A percentile compares a stretch with the other conserved stretches of the same genome.
These are phyloP conservation scores for Brachypteracias leptosomus DNA, from an alignment of 2,113 vertebrate genomes.

Conservation along the genomic window DNA sequence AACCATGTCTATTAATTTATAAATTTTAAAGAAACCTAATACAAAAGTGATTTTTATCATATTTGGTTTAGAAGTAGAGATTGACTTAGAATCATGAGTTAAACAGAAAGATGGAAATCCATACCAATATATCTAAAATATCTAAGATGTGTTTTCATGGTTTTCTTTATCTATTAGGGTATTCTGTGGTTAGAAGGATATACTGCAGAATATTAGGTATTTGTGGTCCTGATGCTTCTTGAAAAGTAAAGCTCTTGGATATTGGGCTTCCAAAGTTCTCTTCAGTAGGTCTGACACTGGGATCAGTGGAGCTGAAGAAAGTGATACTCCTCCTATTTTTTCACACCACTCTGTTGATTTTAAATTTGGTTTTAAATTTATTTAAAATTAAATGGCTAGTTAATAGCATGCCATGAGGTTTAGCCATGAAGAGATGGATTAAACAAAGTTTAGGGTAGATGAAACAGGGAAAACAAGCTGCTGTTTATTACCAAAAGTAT, in stretches of 20 bases:
- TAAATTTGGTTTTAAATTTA: neutral
- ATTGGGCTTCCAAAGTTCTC: neutral
- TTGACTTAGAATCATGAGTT: neutral
- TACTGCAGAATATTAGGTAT: neutral
- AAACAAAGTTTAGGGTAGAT: neutral
- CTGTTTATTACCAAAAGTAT: neutral
- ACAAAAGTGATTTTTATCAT: neutral
- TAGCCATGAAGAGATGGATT: neutral
- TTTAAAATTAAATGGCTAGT: neutral
- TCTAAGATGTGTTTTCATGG: neutral
- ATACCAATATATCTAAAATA: neutral
- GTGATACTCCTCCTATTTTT: neutral
- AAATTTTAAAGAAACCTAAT: neutral
- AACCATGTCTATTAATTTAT: neutral
- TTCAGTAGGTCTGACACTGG: neutral
- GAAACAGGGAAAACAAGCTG: neutral
- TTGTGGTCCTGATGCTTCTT: neutral
- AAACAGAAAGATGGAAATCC: neutral
- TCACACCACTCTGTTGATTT: neutral
- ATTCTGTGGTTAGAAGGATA: neutral
- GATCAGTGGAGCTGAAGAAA: neutral
- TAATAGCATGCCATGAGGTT: neutral
- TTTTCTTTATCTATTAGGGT: neutral
- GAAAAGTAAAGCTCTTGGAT: neutral
- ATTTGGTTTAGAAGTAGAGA: neutral